Conservation (phyloP, 2,113 vertebrate genomes). For the Pangasianodon gigas region DNA sequence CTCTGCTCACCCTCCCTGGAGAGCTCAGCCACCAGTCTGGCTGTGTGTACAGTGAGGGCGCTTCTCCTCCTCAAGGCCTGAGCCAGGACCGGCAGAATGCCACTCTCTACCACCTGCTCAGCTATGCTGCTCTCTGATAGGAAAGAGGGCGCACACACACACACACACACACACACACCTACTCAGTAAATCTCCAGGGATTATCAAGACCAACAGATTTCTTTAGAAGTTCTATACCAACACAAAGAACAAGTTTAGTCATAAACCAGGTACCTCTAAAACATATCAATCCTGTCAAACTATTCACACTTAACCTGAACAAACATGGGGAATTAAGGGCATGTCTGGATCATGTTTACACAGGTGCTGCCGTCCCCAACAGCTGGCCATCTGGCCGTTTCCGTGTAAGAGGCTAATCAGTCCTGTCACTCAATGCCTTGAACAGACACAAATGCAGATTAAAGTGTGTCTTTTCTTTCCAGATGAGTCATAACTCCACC, state of each 20-base stretch:
- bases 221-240: conserved; percentile 10
- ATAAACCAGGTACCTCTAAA: background rate
- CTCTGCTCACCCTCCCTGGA: conserved; percentile 76
- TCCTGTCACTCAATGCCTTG: conserved; percentile 31
- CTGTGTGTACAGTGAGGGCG: conserved; percentile 70
- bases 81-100: conserved; percentile 76
- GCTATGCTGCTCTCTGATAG: conserved; percentile 77
- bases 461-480: conserved; percentile 29
- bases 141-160: conserved; percentile 43
- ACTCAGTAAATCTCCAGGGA: background rate
- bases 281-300: conserved; percentile 10
- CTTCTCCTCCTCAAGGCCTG: conserved; percentile 74
- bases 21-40: conserved; percentile 80
- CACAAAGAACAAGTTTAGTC: background rate
- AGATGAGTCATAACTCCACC: conserved; percentile 21
- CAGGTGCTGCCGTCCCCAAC: background rate
- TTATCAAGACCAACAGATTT: background rate
- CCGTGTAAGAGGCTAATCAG: conserved; percentile 45
- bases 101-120: conserved; percentile 73
- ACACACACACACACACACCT: background rate
- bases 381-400: conserved; percentile 32
- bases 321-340: background rate
- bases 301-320: conserved; percentile 10
- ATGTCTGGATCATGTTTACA: conserved; percentile 24
- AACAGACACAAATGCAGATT: conserved; percentile 62